Conservation (phyloP, 2,113 vertebrate genomes). For the Sceloporus undulatus region DNA sequence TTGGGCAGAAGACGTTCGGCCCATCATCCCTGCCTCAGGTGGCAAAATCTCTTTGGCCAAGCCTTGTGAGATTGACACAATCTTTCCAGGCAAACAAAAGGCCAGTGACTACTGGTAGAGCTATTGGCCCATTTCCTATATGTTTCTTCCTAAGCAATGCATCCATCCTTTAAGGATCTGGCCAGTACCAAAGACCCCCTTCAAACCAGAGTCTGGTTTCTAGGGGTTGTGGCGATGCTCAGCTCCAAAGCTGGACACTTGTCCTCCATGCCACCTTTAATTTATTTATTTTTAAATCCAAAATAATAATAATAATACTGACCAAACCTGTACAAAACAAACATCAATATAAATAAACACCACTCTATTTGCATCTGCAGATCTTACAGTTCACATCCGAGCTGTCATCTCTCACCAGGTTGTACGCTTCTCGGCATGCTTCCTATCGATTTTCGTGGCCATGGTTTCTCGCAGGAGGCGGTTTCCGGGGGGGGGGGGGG, state of each 20-base stretch:
- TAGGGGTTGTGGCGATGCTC: background rate
- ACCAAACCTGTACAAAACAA: too few relatives aligned
- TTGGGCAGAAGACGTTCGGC: background rate
- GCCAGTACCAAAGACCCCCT: too few relatives aligned
- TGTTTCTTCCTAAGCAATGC: too few relatives aligned
- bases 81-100: background rate
- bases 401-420: conserved; percentile 92
- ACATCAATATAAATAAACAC: too few relatives aligned
- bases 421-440: conserved; percentile 93
- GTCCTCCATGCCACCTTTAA: too few relatives aligned
- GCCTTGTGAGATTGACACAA: background rate
- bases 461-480: conserved; percentile 70
- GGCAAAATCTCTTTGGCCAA: too few relatives aligned
- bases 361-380: too few relatives aligned
- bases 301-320: too few relatives aligned
- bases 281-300: too few relatives aligned
- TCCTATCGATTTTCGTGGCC: conserved; percentile 95
- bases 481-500: background rate
- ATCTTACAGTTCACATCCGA: conserved; percentile 90
- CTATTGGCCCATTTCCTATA: background rate
- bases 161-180: background rate
- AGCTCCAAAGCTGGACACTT: background rate
- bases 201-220: background rate
- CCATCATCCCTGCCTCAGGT: background rate
- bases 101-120: background rate